Base-by-base conservation (phyloP, 2,888 invertebrate genomes). In the Plutella xylostella region DNA sequence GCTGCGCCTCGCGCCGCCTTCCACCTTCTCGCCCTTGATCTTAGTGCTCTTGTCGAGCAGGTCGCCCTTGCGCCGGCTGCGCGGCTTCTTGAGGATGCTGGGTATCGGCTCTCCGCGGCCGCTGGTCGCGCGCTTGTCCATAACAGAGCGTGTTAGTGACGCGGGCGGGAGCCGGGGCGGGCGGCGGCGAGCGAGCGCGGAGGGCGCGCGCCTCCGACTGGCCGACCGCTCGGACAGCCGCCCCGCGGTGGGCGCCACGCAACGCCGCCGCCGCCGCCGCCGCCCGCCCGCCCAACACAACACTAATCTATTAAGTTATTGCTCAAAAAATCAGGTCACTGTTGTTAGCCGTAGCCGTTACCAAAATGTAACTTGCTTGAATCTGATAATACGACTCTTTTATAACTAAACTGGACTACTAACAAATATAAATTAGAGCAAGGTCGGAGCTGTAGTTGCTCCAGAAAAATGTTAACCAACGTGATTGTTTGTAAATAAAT, bases 171-270 rank as follows among this genome's bases (percentile, higher is more conserved):
- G 61, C 65, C 64, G 60, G 53, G 46, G 53, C 59, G n/a, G 11
- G 31, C 33, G 30, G 40, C 30, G 65, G 72, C 78, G 80, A 68
- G 79, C 72, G 68, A 70, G 74, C 79, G 75, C 78, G 70, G 65
- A 72, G 75, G 73, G 74, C 78, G 82, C 80, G 70, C 56, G 67
- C 72, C 77, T 65, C 68, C 71, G 75, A 82, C 82, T 80, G 80
- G 63, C 65, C 60, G 50, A 51, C 59, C 58, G 55, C 54, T 53
- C 52, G 51, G 54, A 49, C 49, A 45, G 42, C 48, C 39, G 45
- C 45, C 51, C 52, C 55, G 53, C 56, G 57, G 63, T 62, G 53
- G 61, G 58, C 63, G 54, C 47, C 51, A 48, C 55, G 54, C 55
- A 45, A 40, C 33, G 43, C 39, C 38, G 19, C 42, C 40, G 25